phyloP scores from a whole-genome alignment of 2,888 invertebrate species.

The Pimpla rufipes region DNA sequence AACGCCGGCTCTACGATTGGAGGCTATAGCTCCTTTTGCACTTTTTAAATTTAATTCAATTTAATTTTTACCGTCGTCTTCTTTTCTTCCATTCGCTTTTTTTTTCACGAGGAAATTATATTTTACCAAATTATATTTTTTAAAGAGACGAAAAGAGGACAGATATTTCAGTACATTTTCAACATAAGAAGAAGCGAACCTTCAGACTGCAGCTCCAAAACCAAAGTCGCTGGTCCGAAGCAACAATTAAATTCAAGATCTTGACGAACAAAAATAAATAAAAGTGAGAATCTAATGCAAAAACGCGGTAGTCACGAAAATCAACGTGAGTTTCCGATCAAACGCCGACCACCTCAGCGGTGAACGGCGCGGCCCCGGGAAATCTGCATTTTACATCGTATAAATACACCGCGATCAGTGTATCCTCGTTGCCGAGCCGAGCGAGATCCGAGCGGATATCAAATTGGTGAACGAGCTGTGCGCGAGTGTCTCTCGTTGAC shows the following conservation, averaged over 20 bases:
- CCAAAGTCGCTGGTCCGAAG: too few species aligned
- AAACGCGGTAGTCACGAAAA: conserved; percentile 32
- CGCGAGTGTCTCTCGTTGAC: conserved; percentile 47
- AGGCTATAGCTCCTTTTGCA: conserved; percentile 20
- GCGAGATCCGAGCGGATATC: conserved; percentile 52
- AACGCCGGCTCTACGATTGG: conserved; percentile 40
- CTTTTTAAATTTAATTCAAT: too few species aligned
- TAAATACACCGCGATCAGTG: conserved; percentile 30
- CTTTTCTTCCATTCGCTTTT: too few species aligned
- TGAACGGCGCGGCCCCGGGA: too few species aligned
- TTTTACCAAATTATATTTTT: too few species aligned
- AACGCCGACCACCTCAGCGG: too few species aligned
- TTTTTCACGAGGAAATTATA: too few species aligned
- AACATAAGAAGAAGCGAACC: too few species aligned
- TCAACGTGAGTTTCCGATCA: conserved; percentile 12
- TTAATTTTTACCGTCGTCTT: too few species aligned
- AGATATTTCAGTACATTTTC: too few species aligned
- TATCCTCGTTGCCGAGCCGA: conserved; percentile 18
- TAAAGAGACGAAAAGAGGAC: too few species aligned
- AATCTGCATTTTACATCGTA: too few species aligned
- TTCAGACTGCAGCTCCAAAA: not conserved
- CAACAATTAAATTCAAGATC: conserved; percentile 36
- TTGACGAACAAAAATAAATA: conserved; percentile 11
- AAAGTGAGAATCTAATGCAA: not conserved
- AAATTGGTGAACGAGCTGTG: conserved; percentile 45